These are phyloP conservation scores for Saxicola maurus DNA, from an alignment of 2,797 vertebrate species.

Conservation along the genomic window DNA sequence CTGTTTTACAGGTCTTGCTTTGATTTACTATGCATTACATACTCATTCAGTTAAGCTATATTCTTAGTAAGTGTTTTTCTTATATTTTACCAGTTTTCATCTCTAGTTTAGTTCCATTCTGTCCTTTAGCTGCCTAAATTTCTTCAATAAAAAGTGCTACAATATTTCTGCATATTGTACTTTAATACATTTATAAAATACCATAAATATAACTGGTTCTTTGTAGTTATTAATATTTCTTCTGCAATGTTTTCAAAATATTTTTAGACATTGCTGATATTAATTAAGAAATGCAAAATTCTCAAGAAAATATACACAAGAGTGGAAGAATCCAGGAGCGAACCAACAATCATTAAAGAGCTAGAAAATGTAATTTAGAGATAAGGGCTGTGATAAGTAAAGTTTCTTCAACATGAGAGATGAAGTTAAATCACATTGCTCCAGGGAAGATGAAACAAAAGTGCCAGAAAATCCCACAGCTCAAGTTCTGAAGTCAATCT, in stretches of 20 bases:
- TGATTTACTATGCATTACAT: background rate
- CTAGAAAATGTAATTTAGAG: background rate
- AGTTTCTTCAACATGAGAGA: background rate
- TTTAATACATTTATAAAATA: background rate
- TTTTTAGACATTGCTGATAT: background rate
- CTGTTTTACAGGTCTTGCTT: background rate
- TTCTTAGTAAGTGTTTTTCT: background rate
- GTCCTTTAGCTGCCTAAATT: background rate
- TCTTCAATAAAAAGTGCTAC: background rate
- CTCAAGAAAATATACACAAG: background rate
- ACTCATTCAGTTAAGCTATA: background rate
- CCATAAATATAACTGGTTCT: background rate
- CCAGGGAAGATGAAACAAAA: background rate
- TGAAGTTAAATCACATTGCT: background rate
- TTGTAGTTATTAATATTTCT: background rate
- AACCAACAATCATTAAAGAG: background rate
- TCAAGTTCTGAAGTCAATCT: background rate
- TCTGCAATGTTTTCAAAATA: background rate
- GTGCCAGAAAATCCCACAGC: background rate
- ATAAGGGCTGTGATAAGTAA: background rate
- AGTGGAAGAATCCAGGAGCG: background rate
- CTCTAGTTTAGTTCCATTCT: background rate
- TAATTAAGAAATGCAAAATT: background rate
- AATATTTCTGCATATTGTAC: background rate
- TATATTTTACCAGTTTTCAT: background rate